Conservation (phyloP, 2,888 invertebrate genomes). For the Drosophila pseudotakahashii region DNA sequence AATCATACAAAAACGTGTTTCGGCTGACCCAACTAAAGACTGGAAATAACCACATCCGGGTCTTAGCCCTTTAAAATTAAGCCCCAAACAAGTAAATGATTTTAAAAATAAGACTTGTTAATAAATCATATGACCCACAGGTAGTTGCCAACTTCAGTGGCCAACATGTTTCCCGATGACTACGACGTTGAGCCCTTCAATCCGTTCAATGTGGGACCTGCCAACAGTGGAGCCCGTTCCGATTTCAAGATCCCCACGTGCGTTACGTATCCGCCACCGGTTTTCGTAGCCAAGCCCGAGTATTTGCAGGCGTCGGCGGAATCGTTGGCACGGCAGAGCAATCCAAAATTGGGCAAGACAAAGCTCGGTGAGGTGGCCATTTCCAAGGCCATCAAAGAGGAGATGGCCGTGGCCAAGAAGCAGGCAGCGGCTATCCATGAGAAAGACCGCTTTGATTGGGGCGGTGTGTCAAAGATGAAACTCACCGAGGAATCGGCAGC, state of each 20-base stretch:
- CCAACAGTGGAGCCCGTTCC: constrained; percentile 7
- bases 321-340: constrained; percentile 9
- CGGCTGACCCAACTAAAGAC: background rate
- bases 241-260: constrained; percentile 45
- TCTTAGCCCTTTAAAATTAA: background rate
- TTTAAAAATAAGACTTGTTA: background rate
- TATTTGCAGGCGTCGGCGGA: constrained; percentile 18
- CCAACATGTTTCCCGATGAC: constrained; percentile 52
- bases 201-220: constrained; percentile 57
- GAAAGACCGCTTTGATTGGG: constrained; percentile 48
- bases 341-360: constrained; percentile 15
- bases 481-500: background rate
- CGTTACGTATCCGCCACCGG: constrained; percentile 59
- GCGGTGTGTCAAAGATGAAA: constrained; percentile 11
- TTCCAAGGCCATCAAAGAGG: constrained; percentile 62
- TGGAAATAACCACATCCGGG: background rate
- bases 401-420: constrained; percentile 58
- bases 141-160: background rate
- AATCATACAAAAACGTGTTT: constrained; percentile 1
- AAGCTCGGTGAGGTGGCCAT: constrained; percentile 48
- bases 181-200: constrained; percentile 43
- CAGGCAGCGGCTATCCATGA: constrained; percentile 2
- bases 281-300: constrained; percentile 36
- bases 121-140: background rate
- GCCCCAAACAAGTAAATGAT: constrained; percentile 11